A percentile compares a stretch with the other conserved stretches of the same genome.
phyloP scores from a whole-genome alignment of 92 coral and sea anemone species.

The Porites cylindrica region DNA sequence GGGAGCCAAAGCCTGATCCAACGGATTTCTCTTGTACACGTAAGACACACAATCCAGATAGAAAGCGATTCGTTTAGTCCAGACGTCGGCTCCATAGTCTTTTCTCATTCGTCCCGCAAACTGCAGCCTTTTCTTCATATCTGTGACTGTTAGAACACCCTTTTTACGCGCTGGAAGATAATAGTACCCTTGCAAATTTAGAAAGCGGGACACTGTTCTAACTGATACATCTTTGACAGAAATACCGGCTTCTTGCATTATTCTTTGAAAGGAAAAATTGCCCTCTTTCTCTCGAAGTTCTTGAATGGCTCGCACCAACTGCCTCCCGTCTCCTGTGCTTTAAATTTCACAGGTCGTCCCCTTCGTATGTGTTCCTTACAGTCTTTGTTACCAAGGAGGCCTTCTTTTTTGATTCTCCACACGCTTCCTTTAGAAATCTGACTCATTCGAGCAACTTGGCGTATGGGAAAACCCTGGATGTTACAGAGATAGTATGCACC shows the following conservation, averaged over 20 bases:
- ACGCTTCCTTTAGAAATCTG: neutral
- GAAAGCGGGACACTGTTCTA: neutral
- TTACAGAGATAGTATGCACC: neutral
- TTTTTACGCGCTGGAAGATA: neutral
- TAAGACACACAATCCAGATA: conserved; percentile 5
- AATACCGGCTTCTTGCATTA: neutral
- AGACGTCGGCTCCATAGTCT: neutral
- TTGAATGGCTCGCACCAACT: neutral
- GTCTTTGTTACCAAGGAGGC: neutral
- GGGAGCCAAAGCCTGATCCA: conserved; percentile 15
- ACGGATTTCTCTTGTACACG: neutral
- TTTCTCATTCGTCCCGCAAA: conserved; percentile 3
- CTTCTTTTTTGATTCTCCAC: neutral
- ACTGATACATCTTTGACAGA: neutral
- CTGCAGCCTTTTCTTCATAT: neutral
- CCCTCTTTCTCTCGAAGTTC: neutral
- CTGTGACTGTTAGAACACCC: neutral
- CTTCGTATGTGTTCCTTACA: neutral
- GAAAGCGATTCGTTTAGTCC: conserved; percentile 10
- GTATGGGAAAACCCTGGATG: neutral
- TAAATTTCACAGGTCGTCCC: neutral
- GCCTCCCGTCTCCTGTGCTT: neutral
- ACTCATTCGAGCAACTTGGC: neutral
- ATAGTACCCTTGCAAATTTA: neutral
- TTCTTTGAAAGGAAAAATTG: neutral